Evolutionary conservation across 2,113 vertebrate species (phyloP), one percentile per base, ranked within the genome.

Genomic region (Ginglymostoma cirratum): DNA sequence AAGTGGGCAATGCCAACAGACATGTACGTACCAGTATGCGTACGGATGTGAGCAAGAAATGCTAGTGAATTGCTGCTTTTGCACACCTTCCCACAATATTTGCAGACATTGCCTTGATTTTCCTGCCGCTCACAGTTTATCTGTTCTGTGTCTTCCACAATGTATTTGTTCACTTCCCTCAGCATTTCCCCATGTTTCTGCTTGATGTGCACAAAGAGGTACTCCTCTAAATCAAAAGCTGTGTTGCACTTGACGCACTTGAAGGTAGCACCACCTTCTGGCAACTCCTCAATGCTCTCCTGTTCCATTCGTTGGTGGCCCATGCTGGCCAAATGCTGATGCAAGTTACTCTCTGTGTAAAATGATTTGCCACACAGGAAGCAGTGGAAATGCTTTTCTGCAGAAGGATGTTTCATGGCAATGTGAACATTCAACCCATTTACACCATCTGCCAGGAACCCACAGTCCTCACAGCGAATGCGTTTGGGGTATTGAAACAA

Each of bases 41-140:
- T 99, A 96, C 99, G 99, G 69, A 99, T 98, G 96, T 99, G 99
- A 8, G 99, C 99, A 95, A 99, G 98, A 96, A 99, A 99, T 5
- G 99, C 99, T 99, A 99, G 99, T 96, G 99, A 99, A 97, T 99
- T 99, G 98, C 99, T 99, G 97, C 99, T 99, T 97, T 99, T 99
- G 97, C 99, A 99, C 97, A 99, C 98, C 98, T 99, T 99, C 96
- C 99, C 99, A 30, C 99, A 99, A 86, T 98, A 99, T 97, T 99
- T 99, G 97, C 99, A 99, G 95, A 99, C 97, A 0, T 98, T 99
- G 96, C 99, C 99, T 97, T 99, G 98, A 96, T 99, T 99, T 97
- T 99, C 99, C 97, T 99, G 98, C 6, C 99, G 98, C 97, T 99
- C 99, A 0, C 98, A 98, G 97, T 99, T 99, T 97, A 99, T 99